Evolutionary conservation across 2,888 invertebrate species (phyloP), one percentile per base, ranked within the genome.

Genomic region (Steinernema hermaphroditum): DNA sequence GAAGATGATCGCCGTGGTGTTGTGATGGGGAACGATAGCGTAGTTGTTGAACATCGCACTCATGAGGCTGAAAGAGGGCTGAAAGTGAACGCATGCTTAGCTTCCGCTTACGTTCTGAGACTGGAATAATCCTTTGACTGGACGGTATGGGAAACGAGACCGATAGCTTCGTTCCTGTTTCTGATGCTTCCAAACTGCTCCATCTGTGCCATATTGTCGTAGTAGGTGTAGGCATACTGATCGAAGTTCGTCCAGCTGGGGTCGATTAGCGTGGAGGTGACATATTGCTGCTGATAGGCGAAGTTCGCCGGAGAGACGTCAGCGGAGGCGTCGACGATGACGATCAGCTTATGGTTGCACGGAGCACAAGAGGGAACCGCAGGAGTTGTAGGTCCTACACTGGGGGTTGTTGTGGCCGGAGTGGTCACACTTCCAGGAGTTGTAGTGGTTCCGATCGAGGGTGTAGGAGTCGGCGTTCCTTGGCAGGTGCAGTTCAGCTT

Each of bases 211-310:
- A 54, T 14, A 1, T 29, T 9, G 19, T 29, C 34, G 27, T 22
- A 32, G 71, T 69, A 34, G 8, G n/a, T 49, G 32, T 73, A 22
- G 6, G 54, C 50, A 50, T 73, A 43, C 24, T 50, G 73, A 19
- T 73, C 73, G 27, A 71, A 70, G 41, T 73, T 72, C n/a, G 74
- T 73, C 70, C 69, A 73, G 32, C 22, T 57, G 2, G 49, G 49
- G 43, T 37, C 57, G 43, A 73, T 73, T 43, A 73, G n/a, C 34
- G 22, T 32, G 16, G 44, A 22, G 29, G 54, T 49, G 49, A 73
- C 22, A 27, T 72, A 71, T 27, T 73, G 50, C 54, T 44, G 44
- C 43, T 50, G 70, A 16, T 29, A 69, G 44, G 62, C 32, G 34
- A 27, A 62, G 16, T 62, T 19, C 16, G 29, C 8, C 8, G 62